Percentiles rank a stretch among this genome's conserved stretches.
Evolutionary conservation across 30 jellyfish, hydroid and myxozoan species (phyloP).

Genomic region (Cassiopea xamachana): DNA sequence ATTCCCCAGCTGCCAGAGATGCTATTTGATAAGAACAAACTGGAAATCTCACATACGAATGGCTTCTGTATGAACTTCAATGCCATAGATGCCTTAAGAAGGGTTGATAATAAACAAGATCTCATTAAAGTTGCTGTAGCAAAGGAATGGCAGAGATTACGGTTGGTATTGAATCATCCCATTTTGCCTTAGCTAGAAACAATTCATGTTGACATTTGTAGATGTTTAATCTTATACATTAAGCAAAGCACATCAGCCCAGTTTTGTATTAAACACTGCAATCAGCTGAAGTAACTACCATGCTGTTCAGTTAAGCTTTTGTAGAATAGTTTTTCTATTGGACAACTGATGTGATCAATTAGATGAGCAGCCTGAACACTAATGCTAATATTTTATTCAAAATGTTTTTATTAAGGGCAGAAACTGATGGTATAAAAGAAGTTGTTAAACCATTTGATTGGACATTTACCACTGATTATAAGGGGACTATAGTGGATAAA

Average conservation of each 20-base stretch:
- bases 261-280: too few species aligned
- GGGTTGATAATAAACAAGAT: slow-evolving; percentile 87
- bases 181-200: too few species aligned
- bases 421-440: slow-evolving; percentile 77
- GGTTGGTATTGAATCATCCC: slow-evolving; percentile 39
- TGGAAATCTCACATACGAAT: slow-evolving; percentile 65
- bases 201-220: too few species aligned
- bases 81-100: slow-evolving; percentile 88
- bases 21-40: slow-evolving; percentile 81
- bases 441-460: slow-evolving; percentile 95
- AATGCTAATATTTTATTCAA: too few species aligned
- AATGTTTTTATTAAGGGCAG: slow-evolving; percentile 57
- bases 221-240: too few species aligned
- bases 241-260: too few species aligned
- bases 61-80: slow-evolving; percentile 82
- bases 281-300: too few species aligned
- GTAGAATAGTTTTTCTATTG: too few species aligned
- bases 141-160: slow-evolving; percentile 89
- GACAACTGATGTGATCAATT: too few species aligned
- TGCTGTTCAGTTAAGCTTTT: too few species aligned
- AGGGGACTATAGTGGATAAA: slow-evolving; percentile 63
- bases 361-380: too few species aligned
- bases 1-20: slow-evolving; percentile 95
- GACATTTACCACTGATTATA: slow-evolving; percentile 93
- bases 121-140: slow-evolving; percentile 96